Evolutionary conservation across 2,888 invertebrate genomes (phyloP).

Genomic region (Amiota minor): DNA sequence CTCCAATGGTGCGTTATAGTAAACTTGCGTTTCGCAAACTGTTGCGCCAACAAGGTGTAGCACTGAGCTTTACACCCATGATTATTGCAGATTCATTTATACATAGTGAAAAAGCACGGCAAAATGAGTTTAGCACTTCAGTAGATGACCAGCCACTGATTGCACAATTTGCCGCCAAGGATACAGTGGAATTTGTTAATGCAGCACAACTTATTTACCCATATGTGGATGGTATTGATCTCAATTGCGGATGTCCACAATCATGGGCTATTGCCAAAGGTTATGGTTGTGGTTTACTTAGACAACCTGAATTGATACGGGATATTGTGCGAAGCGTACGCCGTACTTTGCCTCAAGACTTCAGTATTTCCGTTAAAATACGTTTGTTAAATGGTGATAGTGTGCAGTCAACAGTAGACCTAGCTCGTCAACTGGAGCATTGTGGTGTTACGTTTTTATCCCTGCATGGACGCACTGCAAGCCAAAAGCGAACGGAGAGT

Average conservation of each 20-base stretch:
- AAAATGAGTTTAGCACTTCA: constrained; percentile 86
- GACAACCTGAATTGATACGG: constrained; percentile 86
- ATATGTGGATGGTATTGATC: constrained; percentile 92
- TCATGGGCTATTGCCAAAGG: constrained; percentile 94
- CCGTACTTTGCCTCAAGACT: constrained; percentile 80
- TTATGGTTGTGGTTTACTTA: constrained; percentile 88
- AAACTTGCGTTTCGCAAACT: constrained; percentile 82
- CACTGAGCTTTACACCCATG: constrained; percentile 96
- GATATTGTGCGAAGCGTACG: constrained; percentile 86
- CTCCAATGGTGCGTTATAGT: constrained; percentile 90
- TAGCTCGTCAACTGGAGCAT: constrained; percentile 86
- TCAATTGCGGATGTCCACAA: constrained; percentile 99
- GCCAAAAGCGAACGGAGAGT: constrained; percentile 82
- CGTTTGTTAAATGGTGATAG: constrained; percentile 76
- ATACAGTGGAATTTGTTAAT: constrained; percentile 85
- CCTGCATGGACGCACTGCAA: constrained; percentile 92
- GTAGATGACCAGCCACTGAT: constrained; percentile 87
- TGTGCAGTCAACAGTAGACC: constrained; percentile 80
- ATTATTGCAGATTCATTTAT: constrained; percentile 95
- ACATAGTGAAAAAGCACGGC: constrained; percentile 88
- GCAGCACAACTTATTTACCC: constrained; percentile 89
- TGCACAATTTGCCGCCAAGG: constrained; percentile 95
- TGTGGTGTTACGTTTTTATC: constrained; percentile 92
- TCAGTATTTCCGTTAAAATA: constrained; percentile 94
- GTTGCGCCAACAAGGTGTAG: constrained; percentile 86